Evolutionary conservation across 2,797 vertebrate genomes (phyloP).

Genomic region (Naso thynnoides): DNA sequence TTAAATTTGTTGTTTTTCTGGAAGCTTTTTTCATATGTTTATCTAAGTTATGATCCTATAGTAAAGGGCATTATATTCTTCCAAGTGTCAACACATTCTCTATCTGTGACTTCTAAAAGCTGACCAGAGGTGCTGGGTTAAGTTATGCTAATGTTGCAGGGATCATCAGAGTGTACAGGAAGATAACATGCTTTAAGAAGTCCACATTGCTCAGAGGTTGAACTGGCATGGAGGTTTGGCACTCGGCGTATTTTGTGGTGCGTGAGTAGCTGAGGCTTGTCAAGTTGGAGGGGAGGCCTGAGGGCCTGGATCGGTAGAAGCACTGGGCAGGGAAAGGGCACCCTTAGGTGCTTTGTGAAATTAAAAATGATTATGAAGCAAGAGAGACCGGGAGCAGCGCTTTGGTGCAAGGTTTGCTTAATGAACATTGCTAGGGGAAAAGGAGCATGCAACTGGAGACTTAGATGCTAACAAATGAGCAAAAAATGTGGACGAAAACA

Average conservation of each 20-base stretch:
- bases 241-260: conserved; percentile 13
- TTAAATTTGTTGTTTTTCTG: background rate
- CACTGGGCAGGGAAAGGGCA: conserved; percentile 36
- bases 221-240: conserved; percentile 41
- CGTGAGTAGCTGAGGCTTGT: conserved; percentile 12
- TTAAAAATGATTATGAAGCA: conserved; percentile 75
- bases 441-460: conserved; percentile 3
- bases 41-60: conserved; percentile 21
- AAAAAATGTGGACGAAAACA: conserved; percentile 25
- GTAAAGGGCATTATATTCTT: conserved; percentile 10
- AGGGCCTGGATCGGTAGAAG: conserved; percentile 50
- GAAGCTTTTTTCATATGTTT: conserved; percentile 15
- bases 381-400: conserved; percentile 61
- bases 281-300: conserved; percentile 40
- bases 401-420: conserved; percentile 54
- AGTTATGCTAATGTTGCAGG: conserved; percentile 72
- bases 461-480: conserved; percentile 17
- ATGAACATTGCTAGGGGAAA: conserved; percentile 59
- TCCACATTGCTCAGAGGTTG: conserved; percentile 66
- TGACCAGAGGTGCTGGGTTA: conserved; percentile 73
- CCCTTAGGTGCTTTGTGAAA: conserved; percentile 71
- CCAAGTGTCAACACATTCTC: conserved; percentile 28
- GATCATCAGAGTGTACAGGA: conserved; percentile 58
- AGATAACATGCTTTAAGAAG: conserved; percentile 72
- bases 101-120: conserved; percentile 48